Base-by-base conservation (phyloP, 2,888 invertebrate genomes). In the Drosophila kanekoi region DNA sequence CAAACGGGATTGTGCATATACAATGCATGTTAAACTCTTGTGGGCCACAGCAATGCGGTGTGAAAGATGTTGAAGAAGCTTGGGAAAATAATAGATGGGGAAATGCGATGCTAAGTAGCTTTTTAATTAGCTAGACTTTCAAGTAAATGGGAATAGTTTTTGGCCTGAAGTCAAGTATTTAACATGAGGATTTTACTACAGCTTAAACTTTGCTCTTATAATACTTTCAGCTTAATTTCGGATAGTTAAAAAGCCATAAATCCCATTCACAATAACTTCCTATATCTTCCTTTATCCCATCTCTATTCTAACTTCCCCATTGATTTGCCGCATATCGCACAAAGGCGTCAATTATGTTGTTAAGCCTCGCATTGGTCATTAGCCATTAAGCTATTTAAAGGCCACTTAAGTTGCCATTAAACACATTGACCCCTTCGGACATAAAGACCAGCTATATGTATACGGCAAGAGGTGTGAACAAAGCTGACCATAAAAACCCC, bases 321-420 rank as follows among this genome's bases (percentile, higher is more conserved):
- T 61, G 54, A 64, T 32, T 41, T 48, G 8, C 32, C 35, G 49
- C 41, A 53, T 63, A 53, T 58, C 65, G 51, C 37, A 77, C 73
- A 73, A 66, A 37, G 37, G 49, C 53, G 10, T 32, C 63, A 78
- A 63, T 54, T 68, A 60, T 52, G 28, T 69, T 60, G 79, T 72
- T 43, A 44, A n/a, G 47, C 41, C 57, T 3, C 37, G 10, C 33
- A 18, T 56, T 54, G 48, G 65, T 41, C 43, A 40, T 48, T 48
- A 63, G 32, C 56, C 58, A 81, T 69, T 69, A 48, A 69, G 45
- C 72, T 37, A 61, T 85, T 81, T 52, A 59, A 73, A 77, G 71
- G 57, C 59, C 75, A 81, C 75, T 84, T 74, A 68, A 74, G 48
- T 74, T 67, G 76, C 81, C 72, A 76, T 81, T 71, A 73, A 87